Conservation (phyloP, 2,888 invertebrate species). For the Andricus curvator region DNA sequence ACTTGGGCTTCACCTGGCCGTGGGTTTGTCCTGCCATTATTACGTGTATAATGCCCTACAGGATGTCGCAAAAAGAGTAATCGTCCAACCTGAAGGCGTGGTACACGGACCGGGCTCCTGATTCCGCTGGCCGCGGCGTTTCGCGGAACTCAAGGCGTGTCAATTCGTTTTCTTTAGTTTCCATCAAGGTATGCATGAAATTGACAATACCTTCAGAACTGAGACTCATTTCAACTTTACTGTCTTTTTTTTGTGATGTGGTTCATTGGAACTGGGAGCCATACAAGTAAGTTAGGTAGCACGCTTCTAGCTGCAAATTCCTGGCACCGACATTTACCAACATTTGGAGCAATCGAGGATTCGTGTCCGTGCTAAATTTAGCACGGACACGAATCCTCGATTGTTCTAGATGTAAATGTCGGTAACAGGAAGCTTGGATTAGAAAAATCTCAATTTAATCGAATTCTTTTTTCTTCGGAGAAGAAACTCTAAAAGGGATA, state of each 20-base stretch:
- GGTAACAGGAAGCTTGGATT: no score
- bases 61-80: slow-evolving; percentile 52
- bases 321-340: no score
- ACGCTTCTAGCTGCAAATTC: no score
- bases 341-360: no score
- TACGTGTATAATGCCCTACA: slow-evolving; percentile 53
- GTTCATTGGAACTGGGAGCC: background rate
- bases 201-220: background rate
- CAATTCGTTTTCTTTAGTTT: slow-evolving; percentile 42
- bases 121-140: slow-evolving; percentile 45
- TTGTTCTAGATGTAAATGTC: no score
- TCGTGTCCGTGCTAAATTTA: no score
- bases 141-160: slow-evolving; percentile 55
- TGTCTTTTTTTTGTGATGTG: background rate
- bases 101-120: slow-evolving; percentile 44
- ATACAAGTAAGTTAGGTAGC: no score
- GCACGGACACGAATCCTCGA: no score
- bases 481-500: background rate
- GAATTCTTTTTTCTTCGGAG: background rate
- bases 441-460: no score
- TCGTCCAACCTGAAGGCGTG: slow-evolving; percentile 51
- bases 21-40: slow-evolving; percentile 48
- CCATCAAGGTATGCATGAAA: background rate
- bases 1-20: slow-evolving; percentile 37
- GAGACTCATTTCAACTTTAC: background rate